phyloP scores from a whole-genome alignment of 35 echinoderm and acorn worm genomes.

The Strongylocentrotus purpuratus region DNA sequence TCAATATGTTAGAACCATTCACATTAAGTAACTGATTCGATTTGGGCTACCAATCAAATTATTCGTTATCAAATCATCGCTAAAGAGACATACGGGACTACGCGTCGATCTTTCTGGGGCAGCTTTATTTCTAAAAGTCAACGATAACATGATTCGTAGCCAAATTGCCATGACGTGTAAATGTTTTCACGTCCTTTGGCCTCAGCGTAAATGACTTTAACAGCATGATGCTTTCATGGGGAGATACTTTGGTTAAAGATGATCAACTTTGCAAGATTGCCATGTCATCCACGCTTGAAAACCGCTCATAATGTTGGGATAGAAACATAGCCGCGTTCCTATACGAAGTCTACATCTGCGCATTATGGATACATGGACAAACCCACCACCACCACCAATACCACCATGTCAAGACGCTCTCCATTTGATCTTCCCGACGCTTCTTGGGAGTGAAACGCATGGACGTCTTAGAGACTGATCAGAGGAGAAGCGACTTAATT shows the following conservation, averaged over 20 bases:
- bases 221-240: neutral
- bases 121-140: slow-evolving; percentile 13
- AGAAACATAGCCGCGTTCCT: neutral
- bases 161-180: slow-evolving; percentile 3
- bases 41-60: neutral
- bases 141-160: neutral
- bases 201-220: neutral
- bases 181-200: neutral
- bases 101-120: neutral
- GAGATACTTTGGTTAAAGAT: slow-evolving; percentile 13
- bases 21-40: neutral
- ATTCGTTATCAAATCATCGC: neutral
- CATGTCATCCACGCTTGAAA: slow-evolving; percentile 5
- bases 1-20: slow-evolving; percentile 11
- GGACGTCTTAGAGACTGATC: slow-evolving; percentile 13
- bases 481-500: slow-evolving; percentile 33
- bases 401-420: neutral
- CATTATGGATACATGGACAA: neutral
- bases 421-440: slow-evolving; percentile 36
- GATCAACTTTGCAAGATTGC: slow-evolving; percentile 1
- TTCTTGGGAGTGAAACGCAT: neutral
- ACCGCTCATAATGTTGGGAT: neutral
- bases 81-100: neutral
- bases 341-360: neutral
- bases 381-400: neutral